Conservation (phyloP, 1,140 invertebrate species). For the Drosophila ogumai region DNA sequence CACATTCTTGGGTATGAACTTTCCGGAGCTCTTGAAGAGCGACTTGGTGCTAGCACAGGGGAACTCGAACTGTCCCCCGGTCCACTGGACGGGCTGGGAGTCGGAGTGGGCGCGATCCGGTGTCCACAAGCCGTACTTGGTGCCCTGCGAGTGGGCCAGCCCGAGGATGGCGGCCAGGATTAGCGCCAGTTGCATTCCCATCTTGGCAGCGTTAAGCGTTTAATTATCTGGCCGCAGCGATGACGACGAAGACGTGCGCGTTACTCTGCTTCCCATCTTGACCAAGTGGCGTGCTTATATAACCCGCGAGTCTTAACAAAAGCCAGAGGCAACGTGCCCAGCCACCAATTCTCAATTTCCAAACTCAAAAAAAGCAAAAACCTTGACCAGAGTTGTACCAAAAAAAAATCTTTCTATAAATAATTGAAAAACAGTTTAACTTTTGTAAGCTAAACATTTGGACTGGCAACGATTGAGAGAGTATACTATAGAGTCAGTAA, state of each 20-base stretch:
- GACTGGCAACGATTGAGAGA: not conserved
- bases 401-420: constrained; percentile 29
- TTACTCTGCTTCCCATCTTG: constrained; percentile 40
- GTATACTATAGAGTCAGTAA: not conserved
- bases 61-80: constrained; percentile 86
- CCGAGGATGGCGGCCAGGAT: constrained; percentile 19
- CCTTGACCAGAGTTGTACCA: constrained; percentile 32
- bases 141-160: constrained; percentile 52
- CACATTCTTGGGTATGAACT: constrained; percentile 87
- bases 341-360: constrained; percentile 52
- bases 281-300: constrained; percentile 59
- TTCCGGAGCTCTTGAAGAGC: constrained; percentile 86
- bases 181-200: constrained; percentile 29
- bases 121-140: constrained; percentile 74
- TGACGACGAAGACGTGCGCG: constrained; percentile 23
- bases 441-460: not conserved
- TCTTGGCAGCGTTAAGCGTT: constrained; percentile 26
- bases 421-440: constrained; percentile 44
- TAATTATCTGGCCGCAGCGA: constrained; percentile 7
- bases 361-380: constrained; percentile 16
- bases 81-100: constrained; percentile 83
- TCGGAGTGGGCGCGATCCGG: constrained; percentile 69
- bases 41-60: constrained; percentile 86
- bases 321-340: constrained; percentile 56
- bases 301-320: constrained; percentile 40